These are phyloP conservation scores for Conchocele bisecta DNA, from an alignment of 2,888 invertebrate species.

Conservation along the genomic window DNA sequence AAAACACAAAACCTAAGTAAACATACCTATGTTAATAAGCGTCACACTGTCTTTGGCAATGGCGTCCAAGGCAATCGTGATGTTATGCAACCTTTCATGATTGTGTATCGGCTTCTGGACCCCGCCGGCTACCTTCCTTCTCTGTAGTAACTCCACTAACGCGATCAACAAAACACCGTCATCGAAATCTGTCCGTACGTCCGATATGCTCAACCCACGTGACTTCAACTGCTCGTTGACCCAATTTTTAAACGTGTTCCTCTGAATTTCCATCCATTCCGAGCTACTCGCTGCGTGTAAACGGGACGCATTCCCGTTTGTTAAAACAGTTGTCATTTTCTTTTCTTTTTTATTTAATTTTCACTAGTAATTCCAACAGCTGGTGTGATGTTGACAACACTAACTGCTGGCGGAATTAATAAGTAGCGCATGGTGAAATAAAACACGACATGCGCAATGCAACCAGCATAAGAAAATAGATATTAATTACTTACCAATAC, in stretches of 20 bases:
- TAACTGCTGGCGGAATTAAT: too few species aligned
- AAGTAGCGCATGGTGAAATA: too few species aligned
- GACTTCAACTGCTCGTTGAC: constrained; percentile 89
- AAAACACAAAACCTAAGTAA: too few species aligned
- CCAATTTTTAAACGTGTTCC: constrained; percentile 96
- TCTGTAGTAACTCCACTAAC: constrained; percentile 95
- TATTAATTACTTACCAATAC: too few species aligned
- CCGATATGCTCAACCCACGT: constrained; percentile 86
- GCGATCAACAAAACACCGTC: constrained; percentile 96
- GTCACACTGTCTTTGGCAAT: constrained; percentile 98
- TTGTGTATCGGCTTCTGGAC: constrained; percentile 94
- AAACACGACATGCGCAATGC: too few species aligned
- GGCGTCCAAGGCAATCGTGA: constrained; percentile 95
- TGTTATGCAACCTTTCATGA: constrained; percentile 98
- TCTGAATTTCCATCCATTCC: constrained; percentile 89
- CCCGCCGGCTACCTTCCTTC: constrained; percentile 84
- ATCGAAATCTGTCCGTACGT: constrained; percentile 93
- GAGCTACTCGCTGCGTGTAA: constrained; percentile 93
- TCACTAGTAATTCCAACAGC: too few species aligned
- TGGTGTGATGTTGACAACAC: too few species aligned
- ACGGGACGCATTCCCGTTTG: constrained; percentile 78
- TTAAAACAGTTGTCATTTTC: constrained; percentile 12
- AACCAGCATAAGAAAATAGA: too few species aligned
- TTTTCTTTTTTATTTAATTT: too few species aligned
- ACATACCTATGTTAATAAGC: constrained; percentile 96